A percentile compares a stretch with the other conserved stretches of the same genome.
These are phyloP conservation scores for Cryptophagus acutangulus DNA, from an alignment of 2,888 invertebrate genomes.

Conservation along the genomic window DNA sequence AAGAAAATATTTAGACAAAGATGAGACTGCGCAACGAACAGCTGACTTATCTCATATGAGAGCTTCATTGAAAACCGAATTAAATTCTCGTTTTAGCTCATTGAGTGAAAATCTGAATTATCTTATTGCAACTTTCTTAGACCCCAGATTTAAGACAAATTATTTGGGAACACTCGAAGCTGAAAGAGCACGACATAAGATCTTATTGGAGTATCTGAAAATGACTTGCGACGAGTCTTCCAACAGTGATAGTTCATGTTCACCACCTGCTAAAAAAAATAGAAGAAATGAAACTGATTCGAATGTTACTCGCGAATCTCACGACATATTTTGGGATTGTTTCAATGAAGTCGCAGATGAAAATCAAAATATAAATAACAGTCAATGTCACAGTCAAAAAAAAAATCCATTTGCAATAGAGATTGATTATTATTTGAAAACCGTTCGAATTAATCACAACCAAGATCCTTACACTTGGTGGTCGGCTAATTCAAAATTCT, in stretches of 20 bases:
- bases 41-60: slow-evolving; percentile 16
- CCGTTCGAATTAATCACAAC: slow-evolving; percentile 26
- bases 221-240: slow-evolving; percentile 28
- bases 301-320: slow-evolving; percentile 17
- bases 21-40: slow-evolving; percentile 15
- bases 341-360: slow-evolving; percentile 24
- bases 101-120: slow-evolving; percentile 22
- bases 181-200: slow-evolving; percentile 30
- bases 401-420: slow-evolving; percentile 30
- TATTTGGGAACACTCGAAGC: slow-evolving; percentile 26
- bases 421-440: slow-evolving; percentile 31
- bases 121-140: slow-evolving; percentile 19
- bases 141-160: slow-evolving; percentile 27
- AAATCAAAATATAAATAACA: slow-evolving; percentile 9
- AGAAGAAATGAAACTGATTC: slow-evolving; percentile 25
- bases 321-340: slow-evolving; percentile 25
- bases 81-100: slow-evolving; percentile 24
- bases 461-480: slow-evolving; percentile 29
- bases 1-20: slow-evolving; percentile 17
- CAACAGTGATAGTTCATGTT: slow-evolving; percentile 14
- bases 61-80: slow-evolving; percentile 23
- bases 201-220: slow-evolving; percentile 31
- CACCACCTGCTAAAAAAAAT: slow-evolving; percentile 11
- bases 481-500: slow-evolving; percentile 27
- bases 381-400: slow-evolving; percentile 16